Conservation (phyloP, 2,888 invertebrate species). For the Scelioninae gen. 2 region DNA sequence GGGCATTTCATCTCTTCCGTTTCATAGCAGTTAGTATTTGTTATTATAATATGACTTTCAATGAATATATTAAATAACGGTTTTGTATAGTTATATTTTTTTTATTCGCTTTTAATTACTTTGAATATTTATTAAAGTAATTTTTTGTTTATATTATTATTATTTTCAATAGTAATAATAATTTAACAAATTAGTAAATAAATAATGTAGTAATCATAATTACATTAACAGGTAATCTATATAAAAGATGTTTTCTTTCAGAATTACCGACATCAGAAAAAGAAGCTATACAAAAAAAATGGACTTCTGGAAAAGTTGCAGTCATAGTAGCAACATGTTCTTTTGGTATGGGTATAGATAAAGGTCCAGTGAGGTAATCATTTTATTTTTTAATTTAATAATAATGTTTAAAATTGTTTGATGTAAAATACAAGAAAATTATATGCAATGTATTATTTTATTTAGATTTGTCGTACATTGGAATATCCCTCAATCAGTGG, state of each 20-base stretch:
- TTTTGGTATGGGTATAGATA: constrained; percentile 99
- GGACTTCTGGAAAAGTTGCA: constrained; percentile 92
- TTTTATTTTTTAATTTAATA: too few relatives aligned
- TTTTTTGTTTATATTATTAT: too few relatives aligned
- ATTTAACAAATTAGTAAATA: too few relatives aligned
- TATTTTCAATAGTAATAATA: too few relatives aligned
- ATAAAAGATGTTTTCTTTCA: too few relatives aligned
- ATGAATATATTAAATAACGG: neutral
- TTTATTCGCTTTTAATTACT: too few relatives aligned
- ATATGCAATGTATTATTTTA: neutral
- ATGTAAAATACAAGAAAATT: too few relatives aligned
- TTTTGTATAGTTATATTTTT: constrained; percentile 20
- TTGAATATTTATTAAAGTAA: too few relatives aligned
- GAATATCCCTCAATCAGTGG: constrained; percentile 95
- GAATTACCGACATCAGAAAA: constrained; percentile 85
- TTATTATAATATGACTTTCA: neutral
- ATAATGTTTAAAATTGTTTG: too few relatives aligned
- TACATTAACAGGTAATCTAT: too few relatives aligned
- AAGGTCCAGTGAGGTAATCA: constrained; percentile 88
- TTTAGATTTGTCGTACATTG: constrained; percentile 95
- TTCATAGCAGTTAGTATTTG: constrained; percentile 86
- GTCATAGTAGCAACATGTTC: constrained; percentile 98
- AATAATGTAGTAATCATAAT: too few relatives aligned
- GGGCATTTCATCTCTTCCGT: constrained; percentile 88
- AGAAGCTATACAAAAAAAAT: constrained; percentile 88